These are phyloP conservation scores for Scaptomyza tumidula DNA, from an alignment of 2,888 invertebrate species.

Conservation along the genomic window DNA sequence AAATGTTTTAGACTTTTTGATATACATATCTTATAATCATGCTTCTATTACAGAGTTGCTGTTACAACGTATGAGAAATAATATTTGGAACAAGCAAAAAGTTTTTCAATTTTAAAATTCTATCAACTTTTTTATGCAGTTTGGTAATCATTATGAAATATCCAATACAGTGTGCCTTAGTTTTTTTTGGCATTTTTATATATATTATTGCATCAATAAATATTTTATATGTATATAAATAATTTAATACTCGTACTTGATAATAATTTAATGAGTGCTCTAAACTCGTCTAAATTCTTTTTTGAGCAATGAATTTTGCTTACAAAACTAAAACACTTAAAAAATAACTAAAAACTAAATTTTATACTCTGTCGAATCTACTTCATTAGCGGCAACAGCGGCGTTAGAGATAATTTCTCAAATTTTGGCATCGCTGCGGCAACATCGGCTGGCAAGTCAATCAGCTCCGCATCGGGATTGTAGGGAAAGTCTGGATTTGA, in stretches of 20 bases:
- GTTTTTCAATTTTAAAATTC: background rate
- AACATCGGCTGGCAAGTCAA: slow-evolving; percentile 57
- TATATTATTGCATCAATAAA: slow-evolving; percentile 56
- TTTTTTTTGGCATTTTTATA: slow-evolving; percentile 11
- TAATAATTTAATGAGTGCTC: slow-evolving; percentile 51
- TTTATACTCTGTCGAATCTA: background rate
- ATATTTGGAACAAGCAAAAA: background rate
- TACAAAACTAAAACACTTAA: slow-evolving; percentile 55
- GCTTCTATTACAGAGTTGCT: background rate
- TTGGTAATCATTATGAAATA: background rate
- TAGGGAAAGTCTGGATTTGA: slow-evolving; percentile 76
- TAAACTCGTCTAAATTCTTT: background rate
- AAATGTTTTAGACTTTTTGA: too few species aligned
- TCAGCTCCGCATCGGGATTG: slow-evolving; percentile 84
- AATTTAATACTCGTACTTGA: slow-evolving; percentile 49
- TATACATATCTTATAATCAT: too few species aligned
- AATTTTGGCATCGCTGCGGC: slow-evolving; percentile 67
- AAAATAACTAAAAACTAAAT: slow-evolving; percentile 29
- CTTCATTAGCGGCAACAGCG: slow-evolving; percentile 42
- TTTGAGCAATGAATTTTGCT: slow-evolving; percentile 24
- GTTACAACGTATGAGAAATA: background rate
- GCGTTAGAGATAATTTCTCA: slow-evolving; percentile 71
- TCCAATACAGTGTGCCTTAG: background rate
- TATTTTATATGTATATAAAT: slow-evolving; percentile 35
- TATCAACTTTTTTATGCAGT: background rate